Conservation (phyloP, 2,888 invertebrate genomes). For the Brachyopa scutellaris region DNA sequence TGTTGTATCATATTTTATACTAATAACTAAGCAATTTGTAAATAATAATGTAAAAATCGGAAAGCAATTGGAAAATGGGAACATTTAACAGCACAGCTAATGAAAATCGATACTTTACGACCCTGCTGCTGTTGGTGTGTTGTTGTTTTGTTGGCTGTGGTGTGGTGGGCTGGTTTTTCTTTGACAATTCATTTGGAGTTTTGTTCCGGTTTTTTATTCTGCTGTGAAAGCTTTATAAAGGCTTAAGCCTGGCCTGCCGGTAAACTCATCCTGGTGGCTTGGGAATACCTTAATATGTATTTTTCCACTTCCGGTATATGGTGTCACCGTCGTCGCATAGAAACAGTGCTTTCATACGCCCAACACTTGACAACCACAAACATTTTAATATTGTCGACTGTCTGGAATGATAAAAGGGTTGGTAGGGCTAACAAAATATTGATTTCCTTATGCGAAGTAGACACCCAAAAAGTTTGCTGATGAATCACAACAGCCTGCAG, state of each 20-base stretch:
- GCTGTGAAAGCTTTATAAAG: not conserved
- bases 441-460: conserved; percentile 44
- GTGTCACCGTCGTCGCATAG: conserved; percentile 22
- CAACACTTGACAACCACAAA: conserved; percentile 27
- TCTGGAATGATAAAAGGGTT: not conserved
- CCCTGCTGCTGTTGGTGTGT: conserved; percentile 26
- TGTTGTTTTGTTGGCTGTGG: conserved; percentile 34
- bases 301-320: not conserved
- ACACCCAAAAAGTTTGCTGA: not conserved
- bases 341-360: conserved; percentile 25
- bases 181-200: not conserved
- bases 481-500: conserved; percentile 57
- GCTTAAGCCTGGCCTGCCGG: not conserved
- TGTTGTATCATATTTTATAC: conserved; percentile 31
- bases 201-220: conserved; percentile 18
- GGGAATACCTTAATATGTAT: not conserved
- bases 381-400: conserved; percentile 28
- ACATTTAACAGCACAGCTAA: not conserved
- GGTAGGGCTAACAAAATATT: conserved; percentile 18
- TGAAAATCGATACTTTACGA: conserved; percentile 52
- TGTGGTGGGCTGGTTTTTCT: conserved; percentile 8
- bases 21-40: conserved; percentile 29
- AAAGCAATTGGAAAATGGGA: conserved; percentile 9
- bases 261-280: not conserved
- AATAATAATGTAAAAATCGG: conserved; percentile 12